These are phyloP conservation scores for Promerops cafer DNA, from an alignment of 2,113 vertebrate genomes.

Conservation along the genomic window DNA sequence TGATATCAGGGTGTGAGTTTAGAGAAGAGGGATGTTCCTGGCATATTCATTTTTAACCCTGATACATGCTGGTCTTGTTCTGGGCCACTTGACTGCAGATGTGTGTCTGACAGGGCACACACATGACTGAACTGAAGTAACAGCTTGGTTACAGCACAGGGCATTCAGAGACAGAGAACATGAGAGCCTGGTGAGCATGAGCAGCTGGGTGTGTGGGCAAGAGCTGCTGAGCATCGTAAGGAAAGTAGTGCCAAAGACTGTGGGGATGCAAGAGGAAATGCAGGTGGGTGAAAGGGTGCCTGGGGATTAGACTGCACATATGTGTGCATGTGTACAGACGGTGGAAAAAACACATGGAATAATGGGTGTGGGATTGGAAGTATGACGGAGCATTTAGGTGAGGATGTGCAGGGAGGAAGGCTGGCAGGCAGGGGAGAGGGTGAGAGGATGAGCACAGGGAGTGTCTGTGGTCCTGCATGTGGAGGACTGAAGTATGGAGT, in stretches of 20 bases:
- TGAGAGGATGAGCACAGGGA: neutral
- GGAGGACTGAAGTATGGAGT: neutral
- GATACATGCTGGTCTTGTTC: neutral
- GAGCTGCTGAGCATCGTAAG: rapidly evolving
- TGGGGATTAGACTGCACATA: rapidly evolving
- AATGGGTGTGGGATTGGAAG: neutral
- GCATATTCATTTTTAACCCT: neutral
- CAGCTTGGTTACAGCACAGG: neutral
- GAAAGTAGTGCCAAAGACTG: neutral
- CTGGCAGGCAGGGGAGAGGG: neutral
- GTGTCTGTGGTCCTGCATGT: neutral
- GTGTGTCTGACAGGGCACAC: neutral
- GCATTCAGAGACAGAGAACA: rapidly evolving
- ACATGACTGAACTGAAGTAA: neutral
- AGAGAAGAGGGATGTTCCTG: rapidly evolving
- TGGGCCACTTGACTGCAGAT: neutral
- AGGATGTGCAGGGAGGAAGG: neutral
- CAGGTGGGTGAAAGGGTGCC: neutral
- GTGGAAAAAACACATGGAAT: neutral
- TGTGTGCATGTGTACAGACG: neutral
- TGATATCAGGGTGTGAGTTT: neutral
- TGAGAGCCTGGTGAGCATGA: rapidly evolving
- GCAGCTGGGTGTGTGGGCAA: neutral
- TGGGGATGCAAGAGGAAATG: neutral
- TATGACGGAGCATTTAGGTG: rapidly evolving